Conservation (phyloP, 1,140 invertebrate species). For the Seison nebaliae region DNA sequence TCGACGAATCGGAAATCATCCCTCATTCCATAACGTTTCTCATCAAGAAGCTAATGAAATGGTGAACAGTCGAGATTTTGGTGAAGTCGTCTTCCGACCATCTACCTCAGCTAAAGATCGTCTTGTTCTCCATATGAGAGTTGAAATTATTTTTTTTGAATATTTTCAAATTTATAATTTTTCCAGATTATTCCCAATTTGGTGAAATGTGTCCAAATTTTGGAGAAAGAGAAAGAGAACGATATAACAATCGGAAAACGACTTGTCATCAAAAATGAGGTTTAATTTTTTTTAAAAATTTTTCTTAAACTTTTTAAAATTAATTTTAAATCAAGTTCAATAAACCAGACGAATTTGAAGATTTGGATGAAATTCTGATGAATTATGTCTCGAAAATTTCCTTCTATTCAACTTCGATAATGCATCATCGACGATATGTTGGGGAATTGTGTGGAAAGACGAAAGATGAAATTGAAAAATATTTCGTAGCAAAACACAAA, state of each 20-base stretch:
- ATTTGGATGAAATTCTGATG: constrained; percentile 93
- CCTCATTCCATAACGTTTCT: constrained; percentile 80
- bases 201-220: constrained; percentile 51
- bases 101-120: constrained; percentile 60
- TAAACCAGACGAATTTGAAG: constrained; percentile 52
- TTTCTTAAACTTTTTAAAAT: too few species aligned
- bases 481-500: too few species aligned
- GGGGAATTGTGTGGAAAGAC: too few species aligned
- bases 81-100: constrained; percentile 76
- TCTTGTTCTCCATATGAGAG: constrained; percentile 91
- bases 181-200: too few species aligned
- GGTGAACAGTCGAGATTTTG: constrained; percentile 48
- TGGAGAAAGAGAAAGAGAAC: constrained; percentile 87
- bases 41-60: constrained; percentile 68
- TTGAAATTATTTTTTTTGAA: constrained; percentile 66
- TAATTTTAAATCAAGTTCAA: constrained; percentile 14
- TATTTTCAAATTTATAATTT: too few species aligned
- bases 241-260: constrained; percentile 67
- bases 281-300: too few species aligned
- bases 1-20: constrained; percentile 70
- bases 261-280: constrained; percentile 48
- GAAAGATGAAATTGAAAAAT: too few species aligned
- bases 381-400: too few species aligned
- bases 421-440: too few species aligned
- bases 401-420: too few species aligned